These are phyloP conservation scores for Glossosoma conforme DNA, from an alignment of 1,140 invertebrate species.

Conservation along the genomic window DNA sequence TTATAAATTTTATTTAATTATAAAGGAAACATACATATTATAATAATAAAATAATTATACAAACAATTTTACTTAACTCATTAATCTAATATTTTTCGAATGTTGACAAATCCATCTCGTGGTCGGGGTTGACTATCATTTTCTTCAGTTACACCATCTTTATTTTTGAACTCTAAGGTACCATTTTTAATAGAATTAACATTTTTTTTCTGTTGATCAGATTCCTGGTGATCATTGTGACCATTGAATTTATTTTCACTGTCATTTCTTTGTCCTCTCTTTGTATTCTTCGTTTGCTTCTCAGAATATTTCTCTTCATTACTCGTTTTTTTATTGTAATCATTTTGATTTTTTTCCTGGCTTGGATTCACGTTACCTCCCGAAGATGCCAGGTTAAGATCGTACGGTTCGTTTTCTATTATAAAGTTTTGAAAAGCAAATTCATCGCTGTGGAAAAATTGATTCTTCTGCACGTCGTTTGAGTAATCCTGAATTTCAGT, in stretches of 20 bases:
- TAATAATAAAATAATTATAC: too few species aligned
- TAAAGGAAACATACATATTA: too few species aligned
- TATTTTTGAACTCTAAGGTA: not conserved
- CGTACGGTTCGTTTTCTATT: slow-evolving; percentile 16
- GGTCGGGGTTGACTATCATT: too few species aligned
- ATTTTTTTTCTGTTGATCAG: too few species aligned
- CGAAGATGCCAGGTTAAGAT: slow-evolving; percentile 26
- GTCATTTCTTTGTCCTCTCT: not conserved
- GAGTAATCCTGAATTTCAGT: slow-evolving; percentile 6
- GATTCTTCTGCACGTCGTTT: slow-evolving; percentile 18
- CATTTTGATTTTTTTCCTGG: not conserved
- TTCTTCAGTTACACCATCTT: not conserved
- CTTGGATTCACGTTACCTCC: slow-evolving; percentile 22
- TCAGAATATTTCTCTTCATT: not conserved
- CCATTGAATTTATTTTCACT: slow-evolving; percentile 11
- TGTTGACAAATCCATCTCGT: too few species aligned
- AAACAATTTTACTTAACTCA: too few species aligned
- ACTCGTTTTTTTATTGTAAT: not conserved
- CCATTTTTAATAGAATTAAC: too few species aligned
- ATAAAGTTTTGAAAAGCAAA: slow-evolving; percentile 13
- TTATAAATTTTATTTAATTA: too few species aligned
- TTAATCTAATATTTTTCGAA: too few species aligned
- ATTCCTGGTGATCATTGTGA: too few species aligned
- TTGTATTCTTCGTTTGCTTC: not conserved
- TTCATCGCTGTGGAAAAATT: slow-evolving; percentile 6